Conservation (phyloP, 2,888 invertebrate genomes). For the Erannis defoliaria region DNA sequence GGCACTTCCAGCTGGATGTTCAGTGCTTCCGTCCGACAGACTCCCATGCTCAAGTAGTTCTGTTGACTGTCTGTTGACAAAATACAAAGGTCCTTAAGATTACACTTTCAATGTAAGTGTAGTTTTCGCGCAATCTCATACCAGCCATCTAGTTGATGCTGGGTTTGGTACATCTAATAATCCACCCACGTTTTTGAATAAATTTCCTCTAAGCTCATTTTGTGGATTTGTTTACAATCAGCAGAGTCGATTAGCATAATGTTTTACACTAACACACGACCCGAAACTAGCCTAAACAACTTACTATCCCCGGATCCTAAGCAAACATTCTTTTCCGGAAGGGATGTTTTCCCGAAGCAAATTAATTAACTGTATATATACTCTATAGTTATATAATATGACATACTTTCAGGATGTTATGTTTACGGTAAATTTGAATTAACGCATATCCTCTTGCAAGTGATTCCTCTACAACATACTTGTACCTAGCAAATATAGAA, state of each 20-base stretch:
- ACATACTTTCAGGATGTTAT: not conserved
- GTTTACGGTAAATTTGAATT: not conserved
- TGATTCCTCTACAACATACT: too few relatives aligned
- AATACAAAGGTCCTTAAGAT: too few relatives aligned
- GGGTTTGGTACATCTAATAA: not conserved
- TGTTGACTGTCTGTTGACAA: constrained; percentile 66
- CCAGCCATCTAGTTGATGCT: too few relatives aligned
- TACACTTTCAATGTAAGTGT: too few relatives aligned
- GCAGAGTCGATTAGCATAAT: constrained; percentile 44
- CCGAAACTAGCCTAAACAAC: constrained; percentile 45
- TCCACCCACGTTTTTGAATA: not conserved
- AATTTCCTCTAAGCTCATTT: not conserved
- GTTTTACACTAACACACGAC: constrained; percentile 42
- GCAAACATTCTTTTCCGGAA: constrained; percentile 47
- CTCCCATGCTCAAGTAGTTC: constrained; percentile 79
- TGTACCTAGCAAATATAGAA: too few relatives aligned
- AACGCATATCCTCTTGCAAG: too few relatives aligned
- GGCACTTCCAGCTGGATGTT: constrained; percentile 80
- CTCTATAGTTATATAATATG: not conserved
- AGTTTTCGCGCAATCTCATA: too few relatives aligned
- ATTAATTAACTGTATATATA: constrained; percentile 43
- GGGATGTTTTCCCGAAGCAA: constrained; percentile 46
- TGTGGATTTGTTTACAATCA: constrained; percentile 28
- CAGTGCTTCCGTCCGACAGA: constrained; percentile 78
- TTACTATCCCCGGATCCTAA: constrained; percentile 41